These are phyloP conservation scores for Noturus placidus DNA, from an alignment of 2,113 vertebrate genomes.

Conservation along the genomic window DNA sequence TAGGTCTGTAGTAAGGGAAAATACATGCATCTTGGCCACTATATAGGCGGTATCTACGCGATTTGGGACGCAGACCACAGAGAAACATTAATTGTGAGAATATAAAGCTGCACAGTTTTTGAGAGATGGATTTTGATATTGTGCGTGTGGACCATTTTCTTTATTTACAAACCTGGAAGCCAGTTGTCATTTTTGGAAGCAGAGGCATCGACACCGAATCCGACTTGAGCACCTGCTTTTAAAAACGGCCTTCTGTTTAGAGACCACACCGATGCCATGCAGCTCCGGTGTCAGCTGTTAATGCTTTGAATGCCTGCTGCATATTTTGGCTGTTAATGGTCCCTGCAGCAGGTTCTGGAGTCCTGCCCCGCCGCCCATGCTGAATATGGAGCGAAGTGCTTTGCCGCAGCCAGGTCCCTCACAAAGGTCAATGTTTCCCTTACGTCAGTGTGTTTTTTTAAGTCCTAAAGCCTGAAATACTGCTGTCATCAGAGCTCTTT, in stretches of 20 bases:
- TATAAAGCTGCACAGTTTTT: conserved; percentile 13
- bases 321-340: conserved; percentile 47
- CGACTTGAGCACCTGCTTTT: conserved; percentile 12
- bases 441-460: conserved; percentile 45
- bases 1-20: too few species aligned
- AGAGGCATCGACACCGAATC: background rate
- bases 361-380: conserved; percentile 43
- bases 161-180: conserved; percentile 37
- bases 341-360: conserved; percentile 53
- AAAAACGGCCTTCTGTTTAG: conserved; percentile 39
- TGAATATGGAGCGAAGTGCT: conserved; percentile 39
- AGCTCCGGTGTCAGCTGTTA: conserved; percentile 45
- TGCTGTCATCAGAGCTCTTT: conserved; percentile 55
- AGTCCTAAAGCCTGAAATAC: conserved; percentile 28
- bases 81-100: conserved; percentile 24
- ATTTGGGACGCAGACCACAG: too few species aligned
- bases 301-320: conserved; percentile 48
- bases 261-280: conserved; percentile 32
- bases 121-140: conserved; percentile 6
- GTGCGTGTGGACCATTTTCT: background rate
- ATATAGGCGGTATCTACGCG: too few species aligned
- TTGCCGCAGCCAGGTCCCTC: conserved; percentile 32
- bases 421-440: conserved; percentile 55
- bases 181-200: conserved; percentile 26
- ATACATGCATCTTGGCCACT: too few species aligned